A percentile compares a stretch with the other conserved stretches of the same genome.
phyloP scores from a whole-genome alignment of 2,113 vertebrate species.

The Onychorhynchus coronatus region DNA sequence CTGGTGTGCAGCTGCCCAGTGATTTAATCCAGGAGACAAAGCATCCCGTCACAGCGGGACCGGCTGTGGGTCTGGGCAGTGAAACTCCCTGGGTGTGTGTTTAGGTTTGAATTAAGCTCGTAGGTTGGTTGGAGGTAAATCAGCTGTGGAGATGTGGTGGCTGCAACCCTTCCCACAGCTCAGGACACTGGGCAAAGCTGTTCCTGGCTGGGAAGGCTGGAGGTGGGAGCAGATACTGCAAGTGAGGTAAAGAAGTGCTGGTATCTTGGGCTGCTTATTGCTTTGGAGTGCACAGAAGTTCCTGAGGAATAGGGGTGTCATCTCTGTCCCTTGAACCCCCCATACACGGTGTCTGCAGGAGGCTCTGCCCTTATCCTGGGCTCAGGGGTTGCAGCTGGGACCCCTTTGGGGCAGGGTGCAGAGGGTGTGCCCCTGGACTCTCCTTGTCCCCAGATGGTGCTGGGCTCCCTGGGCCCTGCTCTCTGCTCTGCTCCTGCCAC shows the following conservation, averaged over 20 bases:
- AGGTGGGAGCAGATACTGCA: neutral
- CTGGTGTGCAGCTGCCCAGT: neutral
- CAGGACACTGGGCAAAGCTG: neutral
- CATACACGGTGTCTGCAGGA: accelerated
- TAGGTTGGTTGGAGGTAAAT: neutral
- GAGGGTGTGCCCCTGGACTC: neutral
- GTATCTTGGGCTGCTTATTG: neutral
- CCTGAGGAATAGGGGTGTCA: neutral
- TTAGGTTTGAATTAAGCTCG: accelerated
- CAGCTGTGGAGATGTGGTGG: accelerated
- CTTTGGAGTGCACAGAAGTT: neutral
- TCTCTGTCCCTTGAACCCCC: neutral
- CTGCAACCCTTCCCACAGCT: neutral
- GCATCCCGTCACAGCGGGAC: accelerated
- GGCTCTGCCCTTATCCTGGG: neutral
- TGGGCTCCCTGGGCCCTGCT: neutral
- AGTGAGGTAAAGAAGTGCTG: accelerated
- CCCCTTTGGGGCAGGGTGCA: neutral
- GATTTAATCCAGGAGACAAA: neutral
- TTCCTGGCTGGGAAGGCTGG: neutral
- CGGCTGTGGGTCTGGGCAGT: neutral
- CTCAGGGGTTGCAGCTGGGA: neutral
- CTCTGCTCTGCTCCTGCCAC: accelerated
- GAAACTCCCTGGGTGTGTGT: accelerated
- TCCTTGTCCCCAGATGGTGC: neutral